phyloP scores from a whole-genome alignment of 2,888 invertebrate species.

The Ceramica pisi region DNA sequence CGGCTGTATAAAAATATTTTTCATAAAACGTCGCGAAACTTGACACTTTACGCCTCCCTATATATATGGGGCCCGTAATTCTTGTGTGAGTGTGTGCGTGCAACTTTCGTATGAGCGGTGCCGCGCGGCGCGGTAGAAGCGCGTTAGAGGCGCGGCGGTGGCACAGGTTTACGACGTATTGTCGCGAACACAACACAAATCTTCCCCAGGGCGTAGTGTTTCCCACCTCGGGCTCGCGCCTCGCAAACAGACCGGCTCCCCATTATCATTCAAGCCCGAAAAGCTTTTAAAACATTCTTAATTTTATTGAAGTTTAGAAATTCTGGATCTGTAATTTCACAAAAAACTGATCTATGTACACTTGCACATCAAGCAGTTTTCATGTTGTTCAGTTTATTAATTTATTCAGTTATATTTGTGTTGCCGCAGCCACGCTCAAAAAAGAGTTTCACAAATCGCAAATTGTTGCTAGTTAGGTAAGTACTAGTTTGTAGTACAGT shows the following conservation, averaged over 20 bases:
- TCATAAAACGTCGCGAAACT: constrained; percentile 66
- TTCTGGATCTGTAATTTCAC: constrained; percentile 42
- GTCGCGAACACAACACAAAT: constrained; percentile 75
- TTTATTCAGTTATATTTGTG: constrained; percentile 15
- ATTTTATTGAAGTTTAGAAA: constrained; percentile 71
- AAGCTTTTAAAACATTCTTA: constrained; percentile 76
- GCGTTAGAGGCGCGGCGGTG: constrained; percentile 12
- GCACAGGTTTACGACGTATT: constrained; percentile 70
- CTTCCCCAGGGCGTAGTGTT: constrained; percentile 68
- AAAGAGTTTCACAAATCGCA: constrained; percentile 42
- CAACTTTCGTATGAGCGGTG: constrained; percentile 55
- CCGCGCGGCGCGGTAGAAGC: constrained; percentile 1
- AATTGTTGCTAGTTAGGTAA: constrained; percentile 48
- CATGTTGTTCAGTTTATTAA: neutral
- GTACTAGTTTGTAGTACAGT: constrained; percentile 49
- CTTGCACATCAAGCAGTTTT: constrained; percentile 8
- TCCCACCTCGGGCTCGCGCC: constrained; percentile 60
- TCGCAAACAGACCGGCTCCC: constrained; percentile 48
- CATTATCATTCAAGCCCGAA: constrained; percentile 75
- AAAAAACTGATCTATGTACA: constrained; percentile 30
- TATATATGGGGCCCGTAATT: constrained; percentile 58
- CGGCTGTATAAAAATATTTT: constrained; percentile 64
- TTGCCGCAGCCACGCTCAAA: constrained; percentile 21
- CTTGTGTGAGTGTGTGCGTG: constrained; percentile 58
- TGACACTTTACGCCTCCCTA: constrained; percentile 67